phyloP scores from a whole-genome alignment of 2,113 vertebrate genomes.

The Psephotus haematonotus region DNA sequence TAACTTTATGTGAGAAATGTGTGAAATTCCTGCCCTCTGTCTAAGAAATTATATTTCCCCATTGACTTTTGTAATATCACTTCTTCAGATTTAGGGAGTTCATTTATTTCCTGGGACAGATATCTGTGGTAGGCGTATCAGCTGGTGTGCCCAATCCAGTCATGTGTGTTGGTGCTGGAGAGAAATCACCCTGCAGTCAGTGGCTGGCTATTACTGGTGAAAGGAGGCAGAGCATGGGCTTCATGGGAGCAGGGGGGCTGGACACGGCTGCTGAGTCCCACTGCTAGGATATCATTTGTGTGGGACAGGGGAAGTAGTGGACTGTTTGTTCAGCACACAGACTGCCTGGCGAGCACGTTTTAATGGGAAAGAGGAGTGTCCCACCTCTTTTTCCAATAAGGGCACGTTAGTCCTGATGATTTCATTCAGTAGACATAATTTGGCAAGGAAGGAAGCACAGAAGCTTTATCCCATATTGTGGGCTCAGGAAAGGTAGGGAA shows the following conservation, averaged over 20 bases:
- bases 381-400: not conserved
- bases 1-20: conserved; percentile 31
- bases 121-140: not conserved
- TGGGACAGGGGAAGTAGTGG: not conserved
- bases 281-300: not conserved
- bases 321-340: not conserved
- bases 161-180: not conserved
- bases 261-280: rapidly evolving
- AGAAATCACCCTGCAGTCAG: rapidly evolving
- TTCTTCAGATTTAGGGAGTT: not conserved
- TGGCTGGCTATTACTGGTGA: not conserved
- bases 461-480: not conserved
- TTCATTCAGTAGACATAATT: not conserved
- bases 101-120: conserved; percentile 18
- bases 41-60: conserved; percentile 48
- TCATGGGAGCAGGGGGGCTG: rapidly evolving
- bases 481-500: not conserved
- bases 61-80: not conserved
- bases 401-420: not conserved
- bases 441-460: not conserved
- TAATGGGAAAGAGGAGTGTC: not conserved
- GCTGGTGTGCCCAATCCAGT: rapidly evolving
- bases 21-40: not conserved
- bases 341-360: not conserved
- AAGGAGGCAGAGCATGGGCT: not conserved